phyloP scores from a whole-genome alignment of 1,140 invertebrate genomes.

The Hestina assimilis region DNA sequence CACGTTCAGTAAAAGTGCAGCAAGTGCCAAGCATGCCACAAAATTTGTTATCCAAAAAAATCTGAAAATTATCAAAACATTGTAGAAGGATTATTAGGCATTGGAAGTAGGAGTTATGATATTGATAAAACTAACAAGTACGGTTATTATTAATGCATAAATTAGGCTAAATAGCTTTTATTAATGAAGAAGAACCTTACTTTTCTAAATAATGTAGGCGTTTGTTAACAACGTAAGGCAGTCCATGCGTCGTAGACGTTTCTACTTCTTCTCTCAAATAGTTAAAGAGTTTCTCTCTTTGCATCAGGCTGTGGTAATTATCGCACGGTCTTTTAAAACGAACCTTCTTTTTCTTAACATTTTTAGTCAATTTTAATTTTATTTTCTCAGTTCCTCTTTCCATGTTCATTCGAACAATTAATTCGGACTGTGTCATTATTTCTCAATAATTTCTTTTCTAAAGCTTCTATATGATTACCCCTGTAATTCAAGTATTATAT shows the following conservation, averaged over 20 bases:
- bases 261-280: constrained; percentile 47
- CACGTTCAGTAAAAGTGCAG: constrained; percentile 34
- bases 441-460: no score
- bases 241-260: constrained; percentile 52
- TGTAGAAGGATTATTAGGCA: no score
- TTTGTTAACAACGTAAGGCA: constrained; percentile 47
- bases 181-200: constrained; percentile 30
- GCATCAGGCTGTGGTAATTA: constrained; percentile 33
- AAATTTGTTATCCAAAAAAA: constrained; percentile 52
- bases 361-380: constrained; percentile 27
- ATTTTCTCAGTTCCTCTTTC: not conserved
- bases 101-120: no score
- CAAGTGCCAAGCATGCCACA: constrained; percentile 27
- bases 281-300: constrained; percentile 15
- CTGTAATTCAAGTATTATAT: not conserved
- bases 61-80: constrained; percentile 38
- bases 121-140: no score
- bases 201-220: constrained; percentile 50
- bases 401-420: constrained; percentile 5
- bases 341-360: constrained; percentile 27
- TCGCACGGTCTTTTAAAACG: constrained; percentile 39
- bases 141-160: not conserved
- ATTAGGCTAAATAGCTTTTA: constrained; percentile 1
- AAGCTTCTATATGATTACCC: not conserved
- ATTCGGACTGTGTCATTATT: no score